Evolutionary conservation across 2,888 invertebrate genomes (phyloP).

Genomic region (Drosophila anomalata): DNA sequence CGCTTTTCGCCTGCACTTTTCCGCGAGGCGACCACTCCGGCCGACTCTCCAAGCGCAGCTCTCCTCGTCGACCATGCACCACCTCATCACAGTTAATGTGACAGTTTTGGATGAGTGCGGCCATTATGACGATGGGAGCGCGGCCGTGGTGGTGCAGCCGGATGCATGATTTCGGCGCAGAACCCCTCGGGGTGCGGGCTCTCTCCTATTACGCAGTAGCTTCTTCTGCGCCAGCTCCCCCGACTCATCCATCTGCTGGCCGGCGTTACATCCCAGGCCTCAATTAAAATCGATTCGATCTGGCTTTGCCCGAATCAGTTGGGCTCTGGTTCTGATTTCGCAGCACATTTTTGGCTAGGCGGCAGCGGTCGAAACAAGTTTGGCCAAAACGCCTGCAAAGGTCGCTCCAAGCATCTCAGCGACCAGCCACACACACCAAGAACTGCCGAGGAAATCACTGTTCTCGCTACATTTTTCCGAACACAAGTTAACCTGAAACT

Average conservation of each 20-base stretch:
- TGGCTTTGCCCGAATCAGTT: conserved; percentile 16
- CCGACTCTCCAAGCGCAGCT: conserved; percentile 23
- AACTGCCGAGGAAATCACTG: background rate
- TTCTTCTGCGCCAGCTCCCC: too few species aligned
- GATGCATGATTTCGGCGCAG: conserved; percentile 10
- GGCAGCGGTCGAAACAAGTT: conserved; percentile 18
- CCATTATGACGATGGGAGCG: background rate
- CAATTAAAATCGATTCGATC: conserved; percentile 15
- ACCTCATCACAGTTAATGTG: conserved; percentile 76
- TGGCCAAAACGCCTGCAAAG: conserved; percentile 40
- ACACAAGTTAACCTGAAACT: conserved; percentile 27
- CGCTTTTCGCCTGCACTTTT: conserved; percentile 74
- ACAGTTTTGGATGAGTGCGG: conserved; percentile 65
- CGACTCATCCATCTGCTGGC: too few species aligned
- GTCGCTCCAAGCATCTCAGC: conserved; percentile 37
- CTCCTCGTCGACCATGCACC: conserved; percentile 38
- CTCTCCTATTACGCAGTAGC: too few species aligned
- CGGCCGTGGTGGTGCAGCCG: conserved; percentile 19
- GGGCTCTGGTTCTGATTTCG: conserved; percentile 17
- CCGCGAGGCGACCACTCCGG: conserved; percentile 67
- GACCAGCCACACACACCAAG: conserved; percentile 8
- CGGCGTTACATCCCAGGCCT: background rate
- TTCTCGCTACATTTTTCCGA: too few species aligned
- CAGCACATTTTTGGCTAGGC: conserved; percentile 27
- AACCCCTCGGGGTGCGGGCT: too few species aligned